Percentiles rank a stretch among this genome's conserved stretches.
Evolutionary conservation across 2,797 vertebrate genomes (phyloP).

Genomic region (Huso huso): DNA sequence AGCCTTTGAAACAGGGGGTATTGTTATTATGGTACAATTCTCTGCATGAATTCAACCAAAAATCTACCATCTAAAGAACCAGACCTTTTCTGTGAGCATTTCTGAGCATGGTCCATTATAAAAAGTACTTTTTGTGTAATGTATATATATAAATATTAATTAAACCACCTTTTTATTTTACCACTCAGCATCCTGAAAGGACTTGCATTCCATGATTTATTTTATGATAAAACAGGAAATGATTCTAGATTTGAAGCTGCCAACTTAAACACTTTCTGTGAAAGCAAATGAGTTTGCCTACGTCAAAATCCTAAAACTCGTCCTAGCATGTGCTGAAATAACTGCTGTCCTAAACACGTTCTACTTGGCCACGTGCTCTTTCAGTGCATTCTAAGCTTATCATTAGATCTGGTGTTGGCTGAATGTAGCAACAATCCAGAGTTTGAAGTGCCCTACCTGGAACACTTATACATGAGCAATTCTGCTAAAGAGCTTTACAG

Average conservation of each 20-base stretch:
- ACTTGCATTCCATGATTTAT: too few species aligned
- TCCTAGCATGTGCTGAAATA: neutral
- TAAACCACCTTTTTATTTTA: too few species aligned
- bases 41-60: constrained; percentile 6
- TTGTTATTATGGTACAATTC: constrained; percentile 24
- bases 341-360: neutral
- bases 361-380: neutral
- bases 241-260: neutral
- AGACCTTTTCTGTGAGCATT: too few species aligned
- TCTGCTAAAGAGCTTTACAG: too few species aligned
- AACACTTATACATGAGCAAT: neutral
- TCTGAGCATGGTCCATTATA: too few species aligned
- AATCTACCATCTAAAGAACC: too few species aligned
- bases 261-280: neutral
- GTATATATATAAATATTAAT: too few species aligned
- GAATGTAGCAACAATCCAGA: neutral
- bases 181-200: too few species aligned
- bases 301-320: neutral
- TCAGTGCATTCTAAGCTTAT: neutral
- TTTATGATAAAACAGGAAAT: neutral
- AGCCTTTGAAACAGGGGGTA: constrained; percentile 3
- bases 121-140: too few species aligned
- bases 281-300: neutral
- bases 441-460: neutral
- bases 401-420: neutral